Base-by-base conservation (phyloP, 1,140 invertebrate genomes). In the Euura lappo region DNA sequence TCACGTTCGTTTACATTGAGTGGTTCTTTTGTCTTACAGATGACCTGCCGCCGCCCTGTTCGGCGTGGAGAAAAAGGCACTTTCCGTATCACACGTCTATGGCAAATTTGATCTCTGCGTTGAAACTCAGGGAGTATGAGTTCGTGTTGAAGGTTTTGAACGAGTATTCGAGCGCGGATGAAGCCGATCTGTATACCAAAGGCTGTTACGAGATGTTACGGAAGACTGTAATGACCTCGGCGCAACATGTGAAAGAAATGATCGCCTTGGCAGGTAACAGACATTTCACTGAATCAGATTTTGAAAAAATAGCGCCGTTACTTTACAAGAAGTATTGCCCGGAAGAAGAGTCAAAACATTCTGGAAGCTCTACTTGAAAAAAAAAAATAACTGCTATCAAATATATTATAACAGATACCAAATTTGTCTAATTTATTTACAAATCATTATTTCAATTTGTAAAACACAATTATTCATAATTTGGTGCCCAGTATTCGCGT, bases 241-340 rank as follows among this genome's bases (percentile, higher is more conserved):
- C 77, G 5, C 64, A 73, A 44, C 78, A 78, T 70, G 28, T 84
- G n/a, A 65, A 42, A 45, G 74, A 79, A 10, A 72, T 84, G n/a
- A 75, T 81, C 44, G 73, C 69, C 45, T 44, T 46, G 6, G 70
- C 81, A 85, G 81, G 81, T 85, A 83, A 75, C 44, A 46, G 10
- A 45, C 69, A 68, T 45, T 70, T 44, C n/a, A 28, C 28, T 28
- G 28, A 28, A 28, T 28, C 28, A 28, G 28, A 28, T 28, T 28
- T 28, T 28, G 28, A 28, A 28, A 28, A 1, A 28, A 28, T 28
- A 28, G 28, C 28, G 28, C 28, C 28, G 28, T 28, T 28, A 28
- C 0, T 1, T 28, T 28, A 28, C 28, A 28, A 28, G 28, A 28
- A 28, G 28, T 28, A 28, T 28, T 28, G 28, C 28, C 28, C 28